phyloP scores from a whole-genome alignment of 1,140 invertebrate species.

The Drosophila sp. region DNA sequence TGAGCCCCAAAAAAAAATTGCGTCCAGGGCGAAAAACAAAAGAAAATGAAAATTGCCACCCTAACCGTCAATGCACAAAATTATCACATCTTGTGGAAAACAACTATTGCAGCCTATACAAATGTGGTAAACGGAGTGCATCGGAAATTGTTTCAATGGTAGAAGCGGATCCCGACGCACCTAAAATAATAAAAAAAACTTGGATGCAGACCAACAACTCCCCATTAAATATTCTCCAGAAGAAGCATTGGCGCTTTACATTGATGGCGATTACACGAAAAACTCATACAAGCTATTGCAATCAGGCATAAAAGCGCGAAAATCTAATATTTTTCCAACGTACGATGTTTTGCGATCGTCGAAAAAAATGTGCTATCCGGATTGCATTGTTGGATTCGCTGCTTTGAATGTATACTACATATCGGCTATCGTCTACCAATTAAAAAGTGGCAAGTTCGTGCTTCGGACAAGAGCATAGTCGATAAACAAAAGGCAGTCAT shows the following conservation, averaged over 20 bases:
- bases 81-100: conserved; percentile 1
- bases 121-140: neutral
- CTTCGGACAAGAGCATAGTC: too few relatives aligned
- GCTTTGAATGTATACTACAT: too few relatives aligned
- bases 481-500: too few relatives aligned
- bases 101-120: neutral
- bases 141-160: conserved; percentile 2
- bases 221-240: conserved; percentile 3
- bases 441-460: too few relatives aligned
- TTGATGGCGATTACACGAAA: neutral
- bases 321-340: neutral
- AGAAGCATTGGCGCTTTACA: conserved; percentile 3
- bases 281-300: conserved; percentile 3
- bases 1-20: neutral
- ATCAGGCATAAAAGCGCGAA: neutral
- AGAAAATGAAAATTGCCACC: neutral
- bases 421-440: too few relatives aligned
- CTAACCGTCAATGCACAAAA: neutral
- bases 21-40: neutral
- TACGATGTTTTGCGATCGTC: too few relatives aligned
- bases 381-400: too few relatives aligned
- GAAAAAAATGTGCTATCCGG: too few relatives aligned
- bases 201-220: neutral
- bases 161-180: neutral
- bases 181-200: neutral